These are phyloP conservation scores for Syngnathus scovelli DNA, from an alignment of 2,113 vertebrate genomes.

Conservation along the genomic window DNA sequence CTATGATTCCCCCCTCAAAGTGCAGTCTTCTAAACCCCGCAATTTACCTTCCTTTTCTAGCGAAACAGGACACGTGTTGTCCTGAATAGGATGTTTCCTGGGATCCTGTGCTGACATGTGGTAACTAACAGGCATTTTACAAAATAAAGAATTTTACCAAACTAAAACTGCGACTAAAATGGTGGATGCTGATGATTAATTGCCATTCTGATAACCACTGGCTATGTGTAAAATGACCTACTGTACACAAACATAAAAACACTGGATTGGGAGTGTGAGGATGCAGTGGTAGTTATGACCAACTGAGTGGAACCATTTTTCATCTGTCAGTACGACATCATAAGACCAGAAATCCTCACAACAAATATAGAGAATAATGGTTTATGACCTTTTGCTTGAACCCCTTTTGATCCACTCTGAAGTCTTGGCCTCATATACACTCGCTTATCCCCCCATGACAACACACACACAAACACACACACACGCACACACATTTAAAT, in stretches of 20 bases:
- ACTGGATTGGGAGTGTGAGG: too few species aligned
- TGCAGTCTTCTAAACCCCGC: slow-evolving; percentile 35
- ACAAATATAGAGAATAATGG: neutral
- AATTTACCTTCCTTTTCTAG: slow-evolving; percentile 33
- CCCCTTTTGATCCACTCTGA: neutral
- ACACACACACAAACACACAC: too few species aligned
- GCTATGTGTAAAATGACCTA: neutral
- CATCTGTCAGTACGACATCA: neutral
- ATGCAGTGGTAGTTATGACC: neutral
- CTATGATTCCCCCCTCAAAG: slow-evolving; percentile 20
- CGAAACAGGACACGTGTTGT: slow-evolving; percentile 9
- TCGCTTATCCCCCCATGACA: neutral
- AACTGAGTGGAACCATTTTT: neutral
- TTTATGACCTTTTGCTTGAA: neutral
- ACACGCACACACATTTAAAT: too few species aligned
- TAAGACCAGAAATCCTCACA: neutral
- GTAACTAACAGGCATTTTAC: slow-evolving; percentile 1
- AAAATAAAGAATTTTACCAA: neutral
- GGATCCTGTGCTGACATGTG: slow-evolving; percentile 7
- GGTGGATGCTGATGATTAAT: neutral
- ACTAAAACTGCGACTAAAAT: neutral
- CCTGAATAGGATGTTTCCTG: neutral
- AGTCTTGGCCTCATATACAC: neutral
- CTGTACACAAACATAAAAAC: neutral
- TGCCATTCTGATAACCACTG: neutral